Evolutionary conservation across 2,888 invertebrate species (phyloP).

Genomic region (Phyllotreta cruciferae): DNA sequence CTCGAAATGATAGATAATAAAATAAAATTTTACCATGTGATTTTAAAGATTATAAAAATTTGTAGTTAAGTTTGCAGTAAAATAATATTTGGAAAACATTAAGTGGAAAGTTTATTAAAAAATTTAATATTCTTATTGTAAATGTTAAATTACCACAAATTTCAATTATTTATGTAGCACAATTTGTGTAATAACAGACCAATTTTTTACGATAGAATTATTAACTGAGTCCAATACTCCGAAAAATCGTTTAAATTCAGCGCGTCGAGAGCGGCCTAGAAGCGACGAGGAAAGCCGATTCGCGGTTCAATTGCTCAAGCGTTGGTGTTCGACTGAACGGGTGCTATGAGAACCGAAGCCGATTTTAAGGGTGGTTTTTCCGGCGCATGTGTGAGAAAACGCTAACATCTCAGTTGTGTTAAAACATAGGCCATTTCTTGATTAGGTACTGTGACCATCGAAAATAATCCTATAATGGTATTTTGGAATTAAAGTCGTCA

Average conservation of each 20-base stretch:
- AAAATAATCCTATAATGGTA: constrained; percentile 13
- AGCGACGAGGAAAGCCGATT: neutral
- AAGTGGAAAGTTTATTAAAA: too few species aligned
- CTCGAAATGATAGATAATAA: too few species aligned
- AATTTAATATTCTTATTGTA: too few species aligned
- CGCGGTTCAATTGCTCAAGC: constrained; percentile 7
- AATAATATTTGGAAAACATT: too few species aligned
- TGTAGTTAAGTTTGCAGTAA: too few species aligned
- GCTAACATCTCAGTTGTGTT: constrained; percentile 35
- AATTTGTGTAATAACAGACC: constrained; percentile 1
- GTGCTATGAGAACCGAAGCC: constrained; percentile 12
- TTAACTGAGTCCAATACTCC: neutral
- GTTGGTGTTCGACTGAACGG: constrained; percentile 24
- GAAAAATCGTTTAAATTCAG: too few species aligned
- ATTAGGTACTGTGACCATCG: constrained; percentile 14
- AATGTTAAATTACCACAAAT: too few species aligned
- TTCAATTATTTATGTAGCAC: neutral
- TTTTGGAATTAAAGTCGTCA: neutral
- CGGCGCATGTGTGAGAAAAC: constrained; percentile 33
- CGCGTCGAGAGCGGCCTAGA: neutral
- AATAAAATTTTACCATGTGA: neutral
- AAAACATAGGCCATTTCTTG: constrained; percentile 27
- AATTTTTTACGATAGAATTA: constrained; percentile 1
- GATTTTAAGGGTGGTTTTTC: constrained; percentile 26
- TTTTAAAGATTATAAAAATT: neutral